Evolutionary conservation across 2,113 vertebrate genomes (phyloP).

Genomic region (Accipiter virgatus): DNA sequence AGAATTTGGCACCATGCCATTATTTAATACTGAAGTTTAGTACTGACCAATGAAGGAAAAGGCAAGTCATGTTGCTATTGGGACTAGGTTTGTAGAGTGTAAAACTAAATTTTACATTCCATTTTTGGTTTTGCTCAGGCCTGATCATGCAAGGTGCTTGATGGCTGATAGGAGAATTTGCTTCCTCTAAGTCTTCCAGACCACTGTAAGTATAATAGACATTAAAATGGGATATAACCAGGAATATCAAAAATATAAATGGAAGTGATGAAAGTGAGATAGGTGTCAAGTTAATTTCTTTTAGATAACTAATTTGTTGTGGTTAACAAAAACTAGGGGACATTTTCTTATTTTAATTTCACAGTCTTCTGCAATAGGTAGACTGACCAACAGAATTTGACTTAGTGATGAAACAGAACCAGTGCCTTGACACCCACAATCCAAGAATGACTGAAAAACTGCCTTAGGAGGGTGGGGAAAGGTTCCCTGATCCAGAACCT

Average conservation of each 20-base stretch:
- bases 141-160: background rate
- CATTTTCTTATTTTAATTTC: background rate
- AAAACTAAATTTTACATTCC: background rate
- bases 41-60: background rate
- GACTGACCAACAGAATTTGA: background rate
- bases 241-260: background rate
- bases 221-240: background rate
- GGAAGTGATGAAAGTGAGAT: background rate
- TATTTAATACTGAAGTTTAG: background rate
- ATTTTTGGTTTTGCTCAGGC: background rate
- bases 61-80: background rate
- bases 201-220: background rate
- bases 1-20: background rate
- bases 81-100: background rate
- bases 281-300: background rate
- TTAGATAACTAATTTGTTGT: background rate
- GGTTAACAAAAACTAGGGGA: background rate
- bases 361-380: background rate
- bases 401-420: background rate
- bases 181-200: background rate
- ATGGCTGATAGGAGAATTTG: background rate
- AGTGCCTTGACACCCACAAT: background rate
- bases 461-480: background rate
- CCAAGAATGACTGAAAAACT: background rate
- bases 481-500: background rate